These are phyloP conservation scores for Paratrypauchen microcephalus DNA, from an alignment of 2,797 vertebrate genomes.

Conservation along the genomic window DNA sequence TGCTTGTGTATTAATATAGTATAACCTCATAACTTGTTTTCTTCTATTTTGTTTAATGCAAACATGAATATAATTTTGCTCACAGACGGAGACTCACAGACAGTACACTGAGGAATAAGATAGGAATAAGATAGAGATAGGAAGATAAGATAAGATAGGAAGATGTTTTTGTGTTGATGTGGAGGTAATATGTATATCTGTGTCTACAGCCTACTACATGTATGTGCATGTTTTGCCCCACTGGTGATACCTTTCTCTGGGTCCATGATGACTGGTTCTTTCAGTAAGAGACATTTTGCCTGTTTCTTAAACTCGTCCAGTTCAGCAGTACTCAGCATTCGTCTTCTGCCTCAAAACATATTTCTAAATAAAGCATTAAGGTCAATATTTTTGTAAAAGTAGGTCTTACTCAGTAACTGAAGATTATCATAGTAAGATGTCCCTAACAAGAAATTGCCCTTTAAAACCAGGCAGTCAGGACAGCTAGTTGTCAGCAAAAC, in stretches of 20 bases:
- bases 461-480: conserved; percentile 43
- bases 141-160: too few species aligned
- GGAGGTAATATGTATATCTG: background rate
- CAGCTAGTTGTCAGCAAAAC: conserved; percentile 39
- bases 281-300: conserved; percentile 32
- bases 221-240: background rate
- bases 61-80: background rate
- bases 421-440: accelerated
- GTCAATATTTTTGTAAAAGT: background rate
- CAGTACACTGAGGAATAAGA: background rate
- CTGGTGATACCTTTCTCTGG: conserved; percentile 39
- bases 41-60: background rate
- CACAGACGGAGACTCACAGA: background rate
- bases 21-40: background rate
- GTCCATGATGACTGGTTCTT: conserved; percentile 22
- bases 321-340: conserved; percentile 28
- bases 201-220: too few species aligned
- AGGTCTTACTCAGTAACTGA: conserved; percentile 51
- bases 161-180: background rate
- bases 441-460: background rate
- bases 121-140: background rate
- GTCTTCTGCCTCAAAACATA: conserved; percentile 47
- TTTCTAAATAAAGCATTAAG: background rate
- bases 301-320: conserved; percentile 51
- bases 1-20: too few species aligned